phyloP scores from a whole-genome alignment of 2,113 vertebrate species.

The Myocastor coypus region DNA sequence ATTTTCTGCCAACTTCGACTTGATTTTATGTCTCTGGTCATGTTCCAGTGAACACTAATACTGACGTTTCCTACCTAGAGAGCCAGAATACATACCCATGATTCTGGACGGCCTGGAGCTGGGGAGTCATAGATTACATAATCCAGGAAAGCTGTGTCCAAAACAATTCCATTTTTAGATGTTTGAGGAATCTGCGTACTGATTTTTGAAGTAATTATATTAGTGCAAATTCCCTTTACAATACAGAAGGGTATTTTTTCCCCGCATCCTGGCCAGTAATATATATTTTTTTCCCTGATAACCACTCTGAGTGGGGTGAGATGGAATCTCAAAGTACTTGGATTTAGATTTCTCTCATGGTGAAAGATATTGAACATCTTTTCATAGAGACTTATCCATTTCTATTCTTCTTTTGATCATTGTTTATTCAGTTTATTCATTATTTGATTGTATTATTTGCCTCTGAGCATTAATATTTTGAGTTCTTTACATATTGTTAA shows the following conservation, averaged over 20 bases:
- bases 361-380: background rate
- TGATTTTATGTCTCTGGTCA: background rate
- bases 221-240: background rate
- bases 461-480: background rate
- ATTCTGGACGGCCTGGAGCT: background rate
- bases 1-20: background rate
- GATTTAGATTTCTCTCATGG: background rate
- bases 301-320: background rate
- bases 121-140: background rate
- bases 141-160: background rate
- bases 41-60: background rate
- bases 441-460: background rate
- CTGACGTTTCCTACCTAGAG: background rate
- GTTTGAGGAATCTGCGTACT: background rate
- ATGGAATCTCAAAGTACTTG: background rate
- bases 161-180: background rate
- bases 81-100: background rate
- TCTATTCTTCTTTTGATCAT: background rate
- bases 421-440: background rate
- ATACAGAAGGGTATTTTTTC: background rate
- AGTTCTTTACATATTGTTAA: background rate
- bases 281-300: background rate
- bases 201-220: background rate
- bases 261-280: background rate
- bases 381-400: background rate